Evolutionary conservation across 2,113 vertebrate genomes (phyloP), one percentile per base, ranked within the genome.

Genomic region (Gopherus flavomarginatus): DNA sequence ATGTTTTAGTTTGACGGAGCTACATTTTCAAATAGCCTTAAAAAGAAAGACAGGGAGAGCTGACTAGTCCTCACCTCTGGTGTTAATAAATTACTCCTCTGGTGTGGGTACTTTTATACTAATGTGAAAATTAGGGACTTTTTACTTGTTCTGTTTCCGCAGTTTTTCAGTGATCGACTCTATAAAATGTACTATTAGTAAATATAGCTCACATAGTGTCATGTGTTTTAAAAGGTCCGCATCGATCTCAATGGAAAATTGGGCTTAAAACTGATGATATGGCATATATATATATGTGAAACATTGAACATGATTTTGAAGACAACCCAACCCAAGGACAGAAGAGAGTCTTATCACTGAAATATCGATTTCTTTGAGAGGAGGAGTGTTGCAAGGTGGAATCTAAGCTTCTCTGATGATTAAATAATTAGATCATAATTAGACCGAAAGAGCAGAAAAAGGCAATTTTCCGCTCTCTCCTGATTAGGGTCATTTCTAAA

Each of bases 331-430:
- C 19, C 17, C 10, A 69, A 17, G 35, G 35, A 69, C 16, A 69
- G 62, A 17, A n/a, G 35, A n/a, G 62, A n/a, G 21, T 29, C 85
- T 53, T 2, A 10, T 35, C 54, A 57, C 38, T 77, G 92, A 87
- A 91, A 54, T 21, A 50, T 8, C 35, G 1, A 8, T 56, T 14
- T 13, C 31, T 35, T 65, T 35, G 62, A 31, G 62, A 65, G 62
- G 13, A 57, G 79, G 80, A 6, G 0, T 82, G 44, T 1, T 8
- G 52, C 38, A 44, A 1, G 1, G n/a, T 77, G 8, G 1, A 2
- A 5, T 49, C 52, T 83, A 6, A 62, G 78, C 79, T 24, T 9
- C 22, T 84, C 35, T 49, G 1, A 3, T 0, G 14, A 47, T 19
- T 8, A 22, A 22, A 29, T 42, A 27, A 77, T 69, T 8, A 69